Evolutionary conservation across 2,797 vertebrate genomes (phyloP), one percentile per base, ranked within the genome.

Genomic region (Leptatherina wallacei): DNA sequence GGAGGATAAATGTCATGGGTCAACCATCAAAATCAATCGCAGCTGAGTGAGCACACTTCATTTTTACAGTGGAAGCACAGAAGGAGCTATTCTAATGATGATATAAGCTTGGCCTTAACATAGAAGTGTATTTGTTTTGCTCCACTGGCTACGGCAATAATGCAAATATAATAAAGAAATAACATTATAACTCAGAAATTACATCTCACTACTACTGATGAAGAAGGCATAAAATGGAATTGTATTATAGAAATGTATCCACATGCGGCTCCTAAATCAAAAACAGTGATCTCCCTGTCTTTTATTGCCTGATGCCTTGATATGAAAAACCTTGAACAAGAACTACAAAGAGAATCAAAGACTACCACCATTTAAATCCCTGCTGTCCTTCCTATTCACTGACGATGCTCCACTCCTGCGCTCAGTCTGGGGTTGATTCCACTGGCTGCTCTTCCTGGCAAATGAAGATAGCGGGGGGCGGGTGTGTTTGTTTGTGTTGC

Each of bases 341-440:
- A 81, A 78, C 74, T 69, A 79, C 81, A 81, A 75, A 82, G 77
- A 78, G 67, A 85, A 88, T 87, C 71, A 88, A 83, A 85, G 81
- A 74, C 65, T 57, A 72, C 36, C 52, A 35, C 18, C 14, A n/a
- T 75, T 81, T 78, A 82, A 69, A 83, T 84, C 69, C 86, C 84
- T 40, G 86, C 82, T 86, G 86, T 83, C 80, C 62, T 67, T 73
- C 55, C 74, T 70, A 42, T 78, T 81, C 82, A 75, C 24, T 40
- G 57, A 58, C 22, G 66, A 29, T 32, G 72, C 57, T 55, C 44
- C 68, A 82, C 82, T 87, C 62, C 66, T 75, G 77, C 0, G 35
- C 89, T 71, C 90, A 84, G 84, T 82, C 57, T 75, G 91, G 77
- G 82, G 77, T 75, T 87, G 88, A 91, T 89, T 92, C 83, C 68